Evolutionary conservation across 2,888 invertebrate species (phyloP).

Genomic region (Eupithecia centaureata): DNA sequence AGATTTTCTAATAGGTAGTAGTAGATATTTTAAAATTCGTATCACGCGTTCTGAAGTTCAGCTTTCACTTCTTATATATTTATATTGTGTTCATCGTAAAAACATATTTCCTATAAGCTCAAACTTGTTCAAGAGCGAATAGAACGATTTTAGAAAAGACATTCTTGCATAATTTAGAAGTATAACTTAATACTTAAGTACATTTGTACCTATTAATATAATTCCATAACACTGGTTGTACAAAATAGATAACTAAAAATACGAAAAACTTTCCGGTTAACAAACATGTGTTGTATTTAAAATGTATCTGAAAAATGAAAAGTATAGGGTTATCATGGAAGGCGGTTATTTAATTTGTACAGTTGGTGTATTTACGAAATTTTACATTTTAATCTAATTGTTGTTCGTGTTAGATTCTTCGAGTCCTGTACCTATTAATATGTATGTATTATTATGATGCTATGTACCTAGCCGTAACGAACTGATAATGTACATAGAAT

Average conservation of each 20-base stretch:
- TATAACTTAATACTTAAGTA: neutral
- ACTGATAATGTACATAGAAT: constrained; percentile 60
- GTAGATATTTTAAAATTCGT: constrained; percentile 42
- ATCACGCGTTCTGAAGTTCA: constrained; percentile 19
- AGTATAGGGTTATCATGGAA: neutral
- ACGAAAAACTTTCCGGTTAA: neutral
- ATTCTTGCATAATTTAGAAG: constrained; percentile 11
- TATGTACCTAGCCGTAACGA: constrained; percentile 55
- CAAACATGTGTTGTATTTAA: neutral
- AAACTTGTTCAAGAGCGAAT: neutral
- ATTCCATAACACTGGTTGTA: constrained; percentile 20
- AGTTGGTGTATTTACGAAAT: constrained; percentile 49
- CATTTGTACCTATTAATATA: constrained; percentile 16
- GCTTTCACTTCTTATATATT: constrained; percentile 16
- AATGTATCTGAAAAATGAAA: neutral
- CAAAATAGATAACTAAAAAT: constrained; percentile 11
- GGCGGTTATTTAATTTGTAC: constrained; percentile 22
- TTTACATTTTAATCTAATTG: constrained; percentile 60
- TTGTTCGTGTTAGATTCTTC: constrained; percentile 67
- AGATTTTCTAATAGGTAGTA: constrained; percentile 35
- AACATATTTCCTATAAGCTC: constrained; percentile 10
- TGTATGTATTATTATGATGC: constrained; percentile 48
- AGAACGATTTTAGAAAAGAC: constrained; percentile 5
- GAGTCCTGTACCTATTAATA: constrained; percentile 43
- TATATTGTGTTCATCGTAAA: constrained; percentile 2